Base-by-base conservation (phyloP, 2,797 vertebrate species). In the Lagorchestes hirsutus region DNA sequence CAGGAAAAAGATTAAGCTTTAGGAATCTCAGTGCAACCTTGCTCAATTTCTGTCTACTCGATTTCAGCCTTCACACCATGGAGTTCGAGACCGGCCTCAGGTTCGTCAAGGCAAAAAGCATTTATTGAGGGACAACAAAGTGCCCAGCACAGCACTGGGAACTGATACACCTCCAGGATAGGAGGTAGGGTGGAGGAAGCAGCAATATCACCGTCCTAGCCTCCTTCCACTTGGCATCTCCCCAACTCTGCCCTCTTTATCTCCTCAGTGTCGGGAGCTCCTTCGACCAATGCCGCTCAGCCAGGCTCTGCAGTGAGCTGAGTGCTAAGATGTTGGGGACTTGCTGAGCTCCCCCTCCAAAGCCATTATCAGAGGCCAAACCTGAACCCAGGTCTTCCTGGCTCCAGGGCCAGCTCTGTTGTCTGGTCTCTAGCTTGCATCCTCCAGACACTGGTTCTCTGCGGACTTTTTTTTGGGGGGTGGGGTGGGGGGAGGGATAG, bases 1-100 rank as follows among this genome's bases (percentile, higher is more conserved):
- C 46, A 82, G 92, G 28, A 57, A 95, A 94, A 93, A 50, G 56
- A 52, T 3, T 58, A 90, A 56, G n/a, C 90, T 31, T 54, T 54
- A 40, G 46, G 18, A 74, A n/a, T 54, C 40, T 62, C 91, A 56
- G 0, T 10, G n/a, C n/a, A n/a, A 92, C 6, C 14, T 92, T 54
- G 74, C 55, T 46, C 13, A 0, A 27, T 11, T 27, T 87, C 40
- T 46, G 22, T 34, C 59, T 14, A 5, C 59, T 31, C 29, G 28
- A 59, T 29, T 29, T 59, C 3, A 29, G 34, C n/a, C 67, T n/a
- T 74, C 34, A 74, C 34, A 5, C 16, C 62, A 22, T 6, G 5
- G 34, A 74, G 62, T n/a, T 1, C 34, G 0, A 40, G 62, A 16
- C 13, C 0, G 13, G 14, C 14, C 62, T 10, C 67, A 3, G 9